phyloP scores from a whole-genome alignment of 2,113 vertebrate genomes.

The Alouatta palliata region DNA sequence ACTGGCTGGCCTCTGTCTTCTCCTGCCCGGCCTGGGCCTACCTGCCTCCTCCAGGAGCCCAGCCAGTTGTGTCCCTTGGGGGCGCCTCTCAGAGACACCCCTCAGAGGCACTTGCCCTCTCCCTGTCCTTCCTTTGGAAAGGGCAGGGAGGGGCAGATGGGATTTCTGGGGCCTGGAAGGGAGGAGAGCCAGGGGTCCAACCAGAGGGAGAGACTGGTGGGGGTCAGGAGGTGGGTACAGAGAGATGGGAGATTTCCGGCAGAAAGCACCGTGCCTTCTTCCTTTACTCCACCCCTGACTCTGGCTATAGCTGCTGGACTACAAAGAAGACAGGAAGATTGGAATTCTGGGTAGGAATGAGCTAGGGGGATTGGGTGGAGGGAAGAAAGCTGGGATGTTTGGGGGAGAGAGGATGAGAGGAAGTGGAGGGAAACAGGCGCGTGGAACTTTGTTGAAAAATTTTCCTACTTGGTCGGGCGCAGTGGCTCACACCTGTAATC shows the following conservation, averaged over 20 bases:
- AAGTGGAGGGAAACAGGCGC: not conserved
- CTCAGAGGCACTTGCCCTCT: not conserved
- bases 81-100: not conserved
- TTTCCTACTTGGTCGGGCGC: too few species aligned
- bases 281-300: constrained; percentile 59
- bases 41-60: not conserved
- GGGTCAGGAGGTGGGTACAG: constrained; percentile 33
- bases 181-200: constrained; percentile 46
- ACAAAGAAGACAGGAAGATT: constrained; percentile 36
- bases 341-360: constrained; percentile 38
- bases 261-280: constrained; percentile 64
- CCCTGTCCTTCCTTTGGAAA: not conserved
- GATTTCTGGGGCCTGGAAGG: constrained; percentile 30
- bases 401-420: not conserved
- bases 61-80: not conserved
- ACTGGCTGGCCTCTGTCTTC: constrained; percentile 58
- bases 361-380: not conserved
- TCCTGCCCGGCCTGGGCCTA: not conserved
- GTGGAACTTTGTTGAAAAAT: not conserved
- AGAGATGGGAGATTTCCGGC: constrained; percentile 65
- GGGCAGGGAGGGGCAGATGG: not conserved
- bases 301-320: constrained; percentile 32
- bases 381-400: not conserved
- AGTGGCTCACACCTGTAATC: too few species aligned
- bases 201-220: not conserved